phyloP scores from a whole-genome alignment of 2,888 invertebrate species.

The Oscheius sp. region DNA sequence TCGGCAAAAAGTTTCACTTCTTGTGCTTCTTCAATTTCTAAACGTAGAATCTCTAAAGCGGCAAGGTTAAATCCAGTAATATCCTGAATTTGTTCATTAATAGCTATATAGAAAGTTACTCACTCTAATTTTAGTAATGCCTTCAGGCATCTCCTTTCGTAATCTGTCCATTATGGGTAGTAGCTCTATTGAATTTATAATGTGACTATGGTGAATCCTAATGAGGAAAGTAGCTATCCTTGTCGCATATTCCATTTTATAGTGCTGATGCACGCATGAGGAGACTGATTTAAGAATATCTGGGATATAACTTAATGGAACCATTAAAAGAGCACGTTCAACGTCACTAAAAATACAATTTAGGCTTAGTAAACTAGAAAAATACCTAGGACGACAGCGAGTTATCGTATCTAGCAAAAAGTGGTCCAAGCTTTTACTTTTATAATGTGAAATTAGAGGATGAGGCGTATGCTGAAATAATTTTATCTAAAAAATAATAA shows the following conservation, averaged over 20 bases:
- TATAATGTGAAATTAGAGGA: conserved; percentile 83
- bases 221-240: conserved; percentile 80
- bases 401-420: conserved; percentile 82
- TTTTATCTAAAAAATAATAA: not conserved
- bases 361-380: not conserved
- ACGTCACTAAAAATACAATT: conserved; percentile 78
- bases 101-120: not conserved
- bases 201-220: conserved; percentile 75
- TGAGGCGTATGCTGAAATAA: conserved; percentile 75
- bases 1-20: conserved; percentile 74
- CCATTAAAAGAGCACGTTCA: conserved; percentile 85
- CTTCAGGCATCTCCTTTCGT: conserved; percentile 75
- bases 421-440: conserved; percentile 80
- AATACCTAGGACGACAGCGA: conserved; percentile 41
- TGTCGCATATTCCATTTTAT: conserved; percentile 81
- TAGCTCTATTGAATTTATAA: conserved; percentile 80
- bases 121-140: conserved; percentile 73
- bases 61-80: conserved; percentile 85
- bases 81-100: conserved; percentile 75
- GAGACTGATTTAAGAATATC: conserved; percentile 82
- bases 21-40: conserved; percentile 80
- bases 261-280: conserved; percentile 78
- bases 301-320: conserved; percentile 85
- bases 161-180: conserved; percentile 78
- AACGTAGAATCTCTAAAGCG: conserved; percentile 81